These are phyloP conservation scores for Anastrepha ludens DNA, from an alignment of 1,140 invertebrate genomes.

Conservation along the genomic window DNA sequence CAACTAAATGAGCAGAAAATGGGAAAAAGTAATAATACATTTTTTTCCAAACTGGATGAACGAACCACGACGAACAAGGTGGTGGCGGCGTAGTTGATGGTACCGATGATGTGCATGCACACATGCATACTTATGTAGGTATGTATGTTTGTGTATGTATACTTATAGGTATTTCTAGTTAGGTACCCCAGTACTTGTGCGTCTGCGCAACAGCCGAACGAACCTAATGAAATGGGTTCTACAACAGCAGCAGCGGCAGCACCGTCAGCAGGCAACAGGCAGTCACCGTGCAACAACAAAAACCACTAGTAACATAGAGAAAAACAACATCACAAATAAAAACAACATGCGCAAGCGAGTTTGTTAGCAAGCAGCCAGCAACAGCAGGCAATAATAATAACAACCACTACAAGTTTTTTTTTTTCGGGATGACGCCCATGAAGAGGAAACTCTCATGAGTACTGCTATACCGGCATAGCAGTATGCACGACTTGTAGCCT, in stretches of 20 bases:
- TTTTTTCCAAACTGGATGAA: constrained; percentile 14
- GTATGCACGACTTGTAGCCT: no score
- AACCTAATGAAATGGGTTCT: constrained; percentile 67
- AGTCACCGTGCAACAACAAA: constrained; percentile 11
- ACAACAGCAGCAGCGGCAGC: constrained; percentile 59
- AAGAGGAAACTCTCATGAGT: no score
- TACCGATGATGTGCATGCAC: background rate
- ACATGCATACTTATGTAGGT: background rate
- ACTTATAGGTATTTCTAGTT: constrained; percentile 1
- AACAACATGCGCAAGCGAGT: background rate
- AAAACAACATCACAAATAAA: background rate
- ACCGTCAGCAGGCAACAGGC: constrained; percentile 14
- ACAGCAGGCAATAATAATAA: constrained; percentile 24
- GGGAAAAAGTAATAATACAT: background rate
- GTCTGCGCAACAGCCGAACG: constrained; percentile 70
- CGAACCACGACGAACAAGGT: background rate
- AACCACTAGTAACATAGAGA: background rate
- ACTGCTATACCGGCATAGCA: no score
- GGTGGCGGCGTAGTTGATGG: background rate
- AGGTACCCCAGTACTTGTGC: constrained; percentile 59
- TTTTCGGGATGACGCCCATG: no score
- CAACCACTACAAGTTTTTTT: background rate
- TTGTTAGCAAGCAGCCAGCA: constrained; percentile 30
- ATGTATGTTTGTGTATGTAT: background rate
- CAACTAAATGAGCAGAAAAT: background rate